Conservation (phyloP, 2,888 invertebrate species). For the Clusia tigrina region DNA sequence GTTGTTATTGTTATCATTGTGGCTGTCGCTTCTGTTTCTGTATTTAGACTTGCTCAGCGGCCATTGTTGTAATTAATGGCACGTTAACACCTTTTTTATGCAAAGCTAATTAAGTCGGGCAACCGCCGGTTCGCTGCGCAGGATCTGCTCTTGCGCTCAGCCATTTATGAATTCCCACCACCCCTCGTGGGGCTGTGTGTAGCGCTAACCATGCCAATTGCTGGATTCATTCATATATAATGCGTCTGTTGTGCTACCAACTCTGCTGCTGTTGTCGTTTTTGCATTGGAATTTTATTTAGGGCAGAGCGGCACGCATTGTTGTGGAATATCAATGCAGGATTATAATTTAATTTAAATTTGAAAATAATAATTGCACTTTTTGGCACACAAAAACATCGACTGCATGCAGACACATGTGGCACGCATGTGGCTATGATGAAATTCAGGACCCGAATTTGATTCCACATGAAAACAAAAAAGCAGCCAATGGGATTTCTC, state of each 20-base stretch:
- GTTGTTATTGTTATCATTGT: too few species aligned
- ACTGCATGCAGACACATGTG: too few species aligned
- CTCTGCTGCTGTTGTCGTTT: not conserved
- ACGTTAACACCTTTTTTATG: not conserved
- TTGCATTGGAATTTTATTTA: not conserved
- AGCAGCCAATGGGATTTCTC: too few species aligned
- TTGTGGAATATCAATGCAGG: not conserved
- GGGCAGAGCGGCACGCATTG: not conserved
- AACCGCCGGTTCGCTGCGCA: not conserved
- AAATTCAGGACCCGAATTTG: too few species aligned
- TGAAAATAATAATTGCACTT: too few species aligned
- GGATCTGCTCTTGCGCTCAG: not conserved
- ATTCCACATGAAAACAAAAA: too few species aligned
- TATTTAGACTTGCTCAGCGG: not conserved
- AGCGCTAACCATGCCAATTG: not conserved
- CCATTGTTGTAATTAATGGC: conserved; percentile 6
- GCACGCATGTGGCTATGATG: too few species aligned
- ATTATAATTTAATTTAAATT: too few species aligned
- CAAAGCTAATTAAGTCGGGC: not conserved
- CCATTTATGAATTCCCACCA: not conserved
- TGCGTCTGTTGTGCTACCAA: not conserved
- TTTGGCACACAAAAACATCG: too few species aligned
- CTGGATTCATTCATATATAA: not conserved
- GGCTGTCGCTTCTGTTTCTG: not conserved
- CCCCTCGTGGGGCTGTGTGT: not conserved